phyloP scores from a whole-genome alignment of 2,888 invertebrate genomes.

The Pandemis corylana region DNA sequence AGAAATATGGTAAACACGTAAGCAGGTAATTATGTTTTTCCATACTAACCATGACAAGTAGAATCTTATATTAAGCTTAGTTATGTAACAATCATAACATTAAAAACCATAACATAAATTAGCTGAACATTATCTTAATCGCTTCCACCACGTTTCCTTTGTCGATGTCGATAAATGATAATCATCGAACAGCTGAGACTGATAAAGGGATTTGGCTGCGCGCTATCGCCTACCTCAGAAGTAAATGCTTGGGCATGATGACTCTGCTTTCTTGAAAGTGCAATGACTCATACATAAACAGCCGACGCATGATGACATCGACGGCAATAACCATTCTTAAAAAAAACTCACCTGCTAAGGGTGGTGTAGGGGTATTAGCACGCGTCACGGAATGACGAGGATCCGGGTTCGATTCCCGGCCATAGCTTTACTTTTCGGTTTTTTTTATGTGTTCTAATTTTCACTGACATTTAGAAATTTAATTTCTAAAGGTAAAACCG shows the following conservation, averaged over 20 bases:
- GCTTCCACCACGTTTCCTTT: not conserved
- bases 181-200: not conserved
- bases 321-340: not conserved
- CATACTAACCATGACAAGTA: not conserved
- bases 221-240: not conserved
- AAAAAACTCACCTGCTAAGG: no score
- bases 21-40: not conserved
- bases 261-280: not conserved
- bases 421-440: no score
- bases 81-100: not conserved
- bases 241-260: constrained; percentile 4
- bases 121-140: not conserved
- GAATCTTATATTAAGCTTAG: not conserved
- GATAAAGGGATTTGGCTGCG: not conserved
- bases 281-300: not conserved
- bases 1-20: not conserved
- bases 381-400: no score
- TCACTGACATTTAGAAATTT: no score
- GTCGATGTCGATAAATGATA: not conserved
- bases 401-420: no score
- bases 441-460: no score
- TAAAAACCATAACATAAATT: not conserved
- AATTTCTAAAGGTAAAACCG: no score
- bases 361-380: no score
- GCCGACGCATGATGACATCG: not conserved